Evolutionary conservation across 2,888 invertebrate species (phyloP), one percentile per base, ranked within the genome.

Genomic region (Scelioninae gen. 1): DNA sequence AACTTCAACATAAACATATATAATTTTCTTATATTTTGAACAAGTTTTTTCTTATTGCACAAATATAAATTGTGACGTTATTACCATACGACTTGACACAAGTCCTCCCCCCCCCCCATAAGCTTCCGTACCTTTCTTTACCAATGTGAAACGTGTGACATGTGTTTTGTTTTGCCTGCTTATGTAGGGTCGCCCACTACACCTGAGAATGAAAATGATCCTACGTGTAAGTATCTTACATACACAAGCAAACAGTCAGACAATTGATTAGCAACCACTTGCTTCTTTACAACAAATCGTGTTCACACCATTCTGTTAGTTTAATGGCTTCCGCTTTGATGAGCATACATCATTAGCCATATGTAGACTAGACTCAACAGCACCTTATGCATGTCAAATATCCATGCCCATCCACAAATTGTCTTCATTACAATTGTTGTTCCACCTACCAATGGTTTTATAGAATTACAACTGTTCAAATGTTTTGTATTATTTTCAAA

Each of bases 131-230:
- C 53, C 51, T 72, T 76, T 78, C 81, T 84, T 88, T 88, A 91
- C 85, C 87, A 90, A 90, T 91, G 89, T 89, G 86, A 88, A 88
- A 91, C 90, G 90, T 92, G 91, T 92, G 91, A 91, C 89, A 91
- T 91, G 91, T 92, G 90, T 91, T 91, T 91, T 91, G 89, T 90
- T 92, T 90, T 91, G 91, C 92, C 91, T 91, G 92, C 91, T 92
- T 91, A 88, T 91, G 90, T 92, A 93, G 93, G 92, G 89, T 93
- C 93, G 90, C 93, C 93, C 89, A 93, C 93, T 78, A 93, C 93
- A 90, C 93, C 93, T 86, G 93, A 92, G 92, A 93, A 93, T 91
- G 93, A 93, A 90, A 93, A 93, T 90, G 93, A 93, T 91, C 90
- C 93, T 88, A 91, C 93, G 90, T 93, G 93, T 93, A 93, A 93